Evolutionary conservation across 1,140 invertebrate genomes (phyloP), one percentile per base, ranked within the genome.

Genomic region (Solenopsis fugax): DNA sequence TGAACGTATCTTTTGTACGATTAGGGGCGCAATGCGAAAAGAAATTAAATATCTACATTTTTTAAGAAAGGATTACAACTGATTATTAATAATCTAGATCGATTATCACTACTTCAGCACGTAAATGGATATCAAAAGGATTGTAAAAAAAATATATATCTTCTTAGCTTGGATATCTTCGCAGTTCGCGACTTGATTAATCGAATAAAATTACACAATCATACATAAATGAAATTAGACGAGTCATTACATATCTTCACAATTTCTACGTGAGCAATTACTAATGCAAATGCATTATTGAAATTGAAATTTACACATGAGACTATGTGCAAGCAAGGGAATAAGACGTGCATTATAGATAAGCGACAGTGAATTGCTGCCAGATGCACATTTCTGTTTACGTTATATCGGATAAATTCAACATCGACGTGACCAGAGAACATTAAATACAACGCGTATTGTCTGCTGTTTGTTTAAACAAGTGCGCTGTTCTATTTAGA

Each of bases 331-430:
- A 56, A 50, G 41, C 48, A 18, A n/a, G 45, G 24, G 29, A 60
- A 75, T 84, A 75, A 84, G 80, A 84, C 29, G 41, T 71, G 34
- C 48, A 54, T 81, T 81, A 71, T n/a, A n/a, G n/a, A 84, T 58
- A 82, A 82, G 41, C 54, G 67, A 73, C 52, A 73, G 54, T 6
- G 41, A 58, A 60, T 48, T 37, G 45, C 13, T 45, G 41, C 37
- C 54, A 45, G 65, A 73, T 52, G 54, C 18, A 84, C 54, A 50
- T 75, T 81, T 58, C 54, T 60, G 50, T 82, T 84, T 84, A 75
- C 29, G 29, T 75, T 24, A 75, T 60, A 60, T n/a, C 37, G 69
- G 13, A 75, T 84, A 60, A 84, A 84, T 84, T 84, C 41, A 71
- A 72, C 67, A 84, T 56, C 41, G 80, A 82, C 18, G 52, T 29